Conservation (phyloP, 2,888 invertebrate species). For the Neocrepidodera transversa region DNA sequence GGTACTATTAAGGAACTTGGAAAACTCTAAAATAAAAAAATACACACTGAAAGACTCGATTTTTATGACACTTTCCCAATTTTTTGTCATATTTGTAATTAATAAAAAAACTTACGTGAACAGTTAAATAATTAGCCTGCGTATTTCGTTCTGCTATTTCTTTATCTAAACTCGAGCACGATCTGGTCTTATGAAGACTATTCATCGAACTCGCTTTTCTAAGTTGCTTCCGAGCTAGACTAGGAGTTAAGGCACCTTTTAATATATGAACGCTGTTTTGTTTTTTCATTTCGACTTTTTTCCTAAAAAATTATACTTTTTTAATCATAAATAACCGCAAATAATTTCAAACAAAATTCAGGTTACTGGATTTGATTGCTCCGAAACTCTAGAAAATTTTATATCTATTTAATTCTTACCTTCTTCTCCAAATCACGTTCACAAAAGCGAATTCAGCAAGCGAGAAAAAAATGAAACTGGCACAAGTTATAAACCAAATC, state of each 20-base stretch:
- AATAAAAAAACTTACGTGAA: constrained; percentile 66
- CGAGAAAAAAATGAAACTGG: constrained; percentile 83
- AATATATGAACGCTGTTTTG: constrained; percentile 77
- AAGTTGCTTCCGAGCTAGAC: constrained; percentile 74
- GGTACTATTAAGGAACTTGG: constrained; percentile 69
- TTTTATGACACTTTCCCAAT: neutral
- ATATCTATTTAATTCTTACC: too few species aligned
- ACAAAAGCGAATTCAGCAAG: constrained; percentile 89
- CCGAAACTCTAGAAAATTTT: too few species aligned
- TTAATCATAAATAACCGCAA: too few species aligned
- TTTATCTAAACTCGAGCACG: constrained; percentile 74
- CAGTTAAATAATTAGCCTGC: constrained; percentile 76
- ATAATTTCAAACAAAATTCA: neutral
- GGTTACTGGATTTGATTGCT: neutral
- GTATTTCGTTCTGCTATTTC: constrained; percentile 64
- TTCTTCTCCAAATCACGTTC: constrained; percentile 86
- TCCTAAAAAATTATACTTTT: too few species aligned
- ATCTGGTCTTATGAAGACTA: constrained; percentile 72
- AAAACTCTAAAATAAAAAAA: constrained; percentile 55
- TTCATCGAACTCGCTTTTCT: constrained; percentile 69
- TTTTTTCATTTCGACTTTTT: constrained; percentile 52
- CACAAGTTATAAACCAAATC: constrained; percentile 88
- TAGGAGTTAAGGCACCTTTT: constrained; percentile 82
- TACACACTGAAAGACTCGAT: neutral
- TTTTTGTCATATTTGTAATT: too few species aligned